Conservation (phyloP, 2,888 invertebrate species). For the Sminthurides aquaticus region DNA sequence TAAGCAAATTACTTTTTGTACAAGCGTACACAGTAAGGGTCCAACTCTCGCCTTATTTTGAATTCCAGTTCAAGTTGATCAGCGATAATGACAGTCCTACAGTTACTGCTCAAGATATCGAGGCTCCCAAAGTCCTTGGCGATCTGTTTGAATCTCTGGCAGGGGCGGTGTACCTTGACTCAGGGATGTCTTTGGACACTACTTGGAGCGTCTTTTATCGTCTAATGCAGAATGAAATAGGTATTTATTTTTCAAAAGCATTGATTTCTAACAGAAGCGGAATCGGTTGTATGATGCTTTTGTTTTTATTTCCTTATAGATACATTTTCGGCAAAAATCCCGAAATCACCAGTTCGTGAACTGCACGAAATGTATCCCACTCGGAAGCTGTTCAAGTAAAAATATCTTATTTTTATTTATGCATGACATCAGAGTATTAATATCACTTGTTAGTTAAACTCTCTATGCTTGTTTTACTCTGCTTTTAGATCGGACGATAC, state of each 20-base stretch:
- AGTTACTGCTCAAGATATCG: slow-evolving; percentile 55
- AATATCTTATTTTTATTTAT: slow-evolving; percentile 30
- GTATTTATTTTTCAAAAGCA: slow-evolving; percentile 48
- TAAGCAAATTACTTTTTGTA: not conserved
- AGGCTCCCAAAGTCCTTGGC: slow-evolving; percentile 85
- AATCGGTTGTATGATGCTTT: not conserved
- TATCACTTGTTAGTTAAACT: no score
- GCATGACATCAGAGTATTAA: no score
- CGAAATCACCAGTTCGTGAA: slow-evolving; percentile 81
- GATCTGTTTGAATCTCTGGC: slow-evolving; percentile 88
- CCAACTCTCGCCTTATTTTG: not conserved
- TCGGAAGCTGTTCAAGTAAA: slow-evolving; percentile 67
- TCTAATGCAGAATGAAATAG: slow-evolving; percentile 78
- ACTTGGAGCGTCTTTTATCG: slow-evolving; percentile 78
- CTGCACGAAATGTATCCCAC: slow-evolving; percentile 74
- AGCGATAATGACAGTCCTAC: slow-evolving; percentile 23
- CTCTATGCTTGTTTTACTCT: no score
- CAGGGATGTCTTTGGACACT: slow-evolving; percentile 59
- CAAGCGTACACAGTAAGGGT: not conserved
- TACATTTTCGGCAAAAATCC: slow-evolving; percentile 70
- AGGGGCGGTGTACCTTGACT: slow-evolving; percentile 85
- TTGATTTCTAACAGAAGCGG: slow-evolving; percentile 26
- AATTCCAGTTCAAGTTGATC: slow-evolving; percentile 4
- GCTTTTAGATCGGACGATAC: no score
- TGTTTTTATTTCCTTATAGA: slow-evolving; percentile 48